Evolutionary conservation across 2,113 vertebrate genomes (phyloP).

Genomic region (Gallinago jamesoni): DNA sequence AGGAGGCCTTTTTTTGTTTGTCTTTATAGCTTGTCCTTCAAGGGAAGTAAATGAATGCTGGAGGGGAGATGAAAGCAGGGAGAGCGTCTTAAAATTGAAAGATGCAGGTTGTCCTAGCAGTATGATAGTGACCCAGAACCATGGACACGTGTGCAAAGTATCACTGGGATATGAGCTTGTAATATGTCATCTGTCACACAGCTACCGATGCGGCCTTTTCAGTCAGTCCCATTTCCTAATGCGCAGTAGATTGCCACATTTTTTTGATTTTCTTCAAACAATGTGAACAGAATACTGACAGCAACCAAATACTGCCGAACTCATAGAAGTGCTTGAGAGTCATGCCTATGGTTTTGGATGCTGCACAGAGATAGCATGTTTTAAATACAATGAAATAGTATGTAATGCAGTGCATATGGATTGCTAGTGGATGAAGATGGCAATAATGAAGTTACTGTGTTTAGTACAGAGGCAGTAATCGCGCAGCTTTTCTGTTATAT

Average conservation of each 20-base stretch:
- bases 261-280: not conserved
- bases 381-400: not conserved
- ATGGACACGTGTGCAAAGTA: not conserved
- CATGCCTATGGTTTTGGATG: not conserved
- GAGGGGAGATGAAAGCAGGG: not conserved
- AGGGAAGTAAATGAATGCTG: not conserved
- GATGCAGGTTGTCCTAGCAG: not conserved
- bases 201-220: not conserved
- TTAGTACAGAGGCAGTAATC: not conserved
- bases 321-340: not conserved
- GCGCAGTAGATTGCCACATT: rapidly evolving
- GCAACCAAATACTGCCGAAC: no score
- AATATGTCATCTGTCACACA: not conserved
- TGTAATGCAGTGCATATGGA: not conserved
- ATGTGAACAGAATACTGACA: not conserved
- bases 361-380: not conserved
- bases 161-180: not conserved
- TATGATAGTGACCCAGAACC: not conserved
- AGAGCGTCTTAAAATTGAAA: not conserved
- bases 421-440: not conserved
- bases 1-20: not conserved
- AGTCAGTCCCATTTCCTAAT: not conserved
- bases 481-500: not conserved
- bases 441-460: not conserved
- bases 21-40: not conserved